Percentiles rank a stretch among this genome's conserved stretches.
phyloP scores from a whole-genome alignment of 2,797 vertebrate genomes.

The Melanogrammus aeglefinus region DNA sequence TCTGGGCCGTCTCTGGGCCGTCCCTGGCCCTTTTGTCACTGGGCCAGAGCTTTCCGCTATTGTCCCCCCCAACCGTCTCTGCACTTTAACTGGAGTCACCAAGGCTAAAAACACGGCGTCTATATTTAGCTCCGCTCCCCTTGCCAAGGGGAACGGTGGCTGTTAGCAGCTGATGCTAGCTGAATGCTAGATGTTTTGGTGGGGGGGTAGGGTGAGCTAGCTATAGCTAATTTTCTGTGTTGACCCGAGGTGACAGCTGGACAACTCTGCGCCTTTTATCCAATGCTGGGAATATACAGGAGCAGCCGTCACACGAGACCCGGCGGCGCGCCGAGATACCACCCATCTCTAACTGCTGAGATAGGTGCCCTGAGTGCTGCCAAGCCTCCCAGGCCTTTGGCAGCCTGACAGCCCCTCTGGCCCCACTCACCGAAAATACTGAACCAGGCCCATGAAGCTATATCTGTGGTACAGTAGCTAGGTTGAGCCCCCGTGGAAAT shows the following conservation, averaged over 20 bases:
- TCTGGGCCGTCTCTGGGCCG: constrained; percentile 65
- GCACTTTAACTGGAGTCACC: constrained; percentile 49
- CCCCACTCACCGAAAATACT: constrained; percentile 45
- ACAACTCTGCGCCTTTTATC: constrained; percentile 75
- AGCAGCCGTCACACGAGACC: constrained; percentile 57
- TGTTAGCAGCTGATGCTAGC: constrained; percentile 86
- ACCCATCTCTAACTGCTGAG: constrained; percentile 55
- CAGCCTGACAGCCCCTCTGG: constrained; percentile 38
- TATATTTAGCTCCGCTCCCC: constrained; percentile 93
- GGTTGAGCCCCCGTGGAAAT: constrained; percentile 40
- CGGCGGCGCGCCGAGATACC: constrained; percentile 50
- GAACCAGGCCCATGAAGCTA: constrained; percentile 47
- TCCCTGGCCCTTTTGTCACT: constrained; percentile 64
- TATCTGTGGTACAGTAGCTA: constrained; percentile 54
- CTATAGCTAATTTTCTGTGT: constrained; percentile 60
- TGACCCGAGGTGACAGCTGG: constrained; percentile 86
- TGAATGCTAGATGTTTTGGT: constrained; percentile 61
- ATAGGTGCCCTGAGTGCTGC: constrained; percentile 46
- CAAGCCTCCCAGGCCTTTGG: constrained; percentile 57
- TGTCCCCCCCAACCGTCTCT: constrained; percentile 54
- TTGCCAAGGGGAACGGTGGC: constrained; percentile 65
- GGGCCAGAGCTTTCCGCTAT: constrained; percentile 65
- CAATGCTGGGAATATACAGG: constrained; percentile 19
- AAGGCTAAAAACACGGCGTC: constrained; percentile 74
- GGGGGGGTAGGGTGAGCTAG: constrained; percentile 30